Percentiles rank a stretch among this genome's conserved stretches.
These are phyloP conservation scores for Mesocricetus auratus DNA, from an alignment of 2,113 vertebrate genomes.

Conservation along the genomic window DNA sequence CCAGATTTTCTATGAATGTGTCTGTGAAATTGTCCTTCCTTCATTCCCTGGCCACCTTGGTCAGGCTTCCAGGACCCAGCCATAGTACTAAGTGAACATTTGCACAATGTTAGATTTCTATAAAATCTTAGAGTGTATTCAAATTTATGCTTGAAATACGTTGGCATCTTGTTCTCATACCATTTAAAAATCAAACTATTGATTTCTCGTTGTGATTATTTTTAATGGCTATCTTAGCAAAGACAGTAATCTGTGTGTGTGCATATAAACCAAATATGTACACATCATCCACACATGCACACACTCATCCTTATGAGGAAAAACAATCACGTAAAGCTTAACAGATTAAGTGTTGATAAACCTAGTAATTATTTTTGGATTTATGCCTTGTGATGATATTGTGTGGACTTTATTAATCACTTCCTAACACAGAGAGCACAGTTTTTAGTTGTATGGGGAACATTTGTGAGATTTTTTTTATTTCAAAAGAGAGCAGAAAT, in stretches of 20 bases:
- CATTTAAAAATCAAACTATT: neutral
- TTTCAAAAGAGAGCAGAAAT: neutral
- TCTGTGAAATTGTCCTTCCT: neutral
- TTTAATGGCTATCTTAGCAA: constrained; percentile 3
- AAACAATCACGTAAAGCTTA: neutral
- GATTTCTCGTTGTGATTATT: neutral
- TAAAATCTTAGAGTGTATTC: neutral
- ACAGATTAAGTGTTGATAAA: neutral
- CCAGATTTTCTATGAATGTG: neutral
- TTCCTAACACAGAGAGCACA: neutral
- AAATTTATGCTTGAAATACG: constrained; percentile 22
- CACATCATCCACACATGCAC: neutral
- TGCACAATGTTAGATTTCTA: neutral
- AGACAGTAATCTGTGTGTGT: neutral
- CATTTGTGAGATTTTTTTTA: neutral
- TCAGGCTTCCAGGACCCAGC: neutral
- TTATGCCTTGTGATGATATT: neutral
- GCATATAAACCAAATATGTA: neutral
- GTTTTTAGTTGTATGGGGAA: neutral
- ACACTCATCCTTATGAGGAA: neutral
- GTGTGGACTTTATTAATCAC: neutral
- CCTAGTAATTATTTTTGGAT: neutral
- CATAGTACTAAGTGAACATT: neutral
- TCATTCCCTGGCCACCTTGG: neutral
- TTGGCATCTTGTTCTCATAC: neutral